Evolutionary conservation across 2,888 invertebrate species (phyloP), one percentile per base, ranked within the genome.

Genomic region (Dusona sp.): DNA sequence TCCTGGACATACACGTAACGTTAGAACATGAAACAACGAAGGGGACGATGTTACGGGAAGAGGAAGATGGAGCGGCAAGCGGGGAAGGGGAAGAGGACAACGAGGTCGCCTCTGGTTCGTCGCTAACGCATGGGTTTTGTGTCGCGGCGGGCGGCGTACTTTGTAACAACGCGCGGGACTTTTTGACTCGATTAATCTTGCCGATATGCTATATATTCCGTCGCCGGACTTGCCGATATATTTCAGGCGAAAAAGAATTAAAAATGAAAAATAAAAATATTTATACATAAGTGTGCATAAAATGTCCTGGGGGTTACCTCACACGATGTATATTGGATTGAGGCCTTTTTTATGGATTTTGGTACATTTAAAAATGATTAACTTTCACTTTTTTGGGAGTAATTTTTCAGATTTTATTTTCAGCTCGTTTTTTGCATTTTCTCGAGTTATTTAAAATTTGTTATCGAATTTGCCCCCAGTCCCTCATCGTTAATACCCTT

Each of bases 121-220:
- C 88, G 79, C 83, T 92, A 93, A 93, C 86, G 86, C 87, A 87
- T 84, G 83, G 85, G 83, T 80, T 89, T 90, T 90, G 87, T 86
- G 89, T 89, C 89, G 87, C 87, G 88, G 88, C 87, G 89, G 94
- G 94, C 94, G 93, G 94, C 94, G 92, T 92, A 93, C 94, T 94
- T 94, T 94, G 94, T 94, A 94, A 94, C 94, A 93, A 93, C 94
- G 92, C 92, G 93, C 80, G 51, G 73, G 91, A 90, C 92, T 91
- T 93, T 84, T 93, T 93, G 92, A 93, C 93, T 94, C 94, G 94
- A 94, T 94, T 94, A 94, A 94, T 94, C 94, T 93, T 94, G 89
- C 91, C 93, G 92, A 93, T 92, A 92, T 89, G 89, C 90, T 79
- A 91, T 92, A 88, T 83, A 86, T 88, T 86, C 85, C 88, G 85